Evolutionary conservation across 2,888 invertebrate genomes (phyloP), one percentile per base, ranked within the genome.

Genomic region (Drosophila vallismaia): DNA sequence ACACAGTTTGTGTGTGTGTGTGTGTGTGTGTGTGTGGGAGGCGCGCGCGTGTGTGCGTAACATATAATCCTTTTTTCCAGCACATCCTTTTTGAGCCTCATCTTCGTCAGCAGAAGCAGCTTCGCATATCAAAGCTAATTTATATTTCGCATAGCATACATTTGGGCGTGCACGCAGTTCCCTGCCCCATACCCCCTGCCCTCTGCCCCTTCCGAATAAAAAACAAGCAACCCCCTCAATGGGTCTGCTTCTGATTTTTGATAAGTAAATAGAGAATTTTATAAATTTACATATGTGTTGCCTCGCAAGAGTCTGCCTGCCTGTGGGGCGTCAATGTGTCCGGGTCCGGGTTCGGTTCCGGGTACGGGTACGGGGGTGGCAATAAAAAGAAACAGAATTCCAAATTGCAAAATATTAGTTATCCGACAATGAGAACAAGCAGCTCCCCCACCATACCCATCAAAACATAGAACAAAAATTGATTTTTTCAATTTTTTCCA

Each of bases 391-490:
- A 86, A 86, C 86, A 86, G 86, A 86, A 86, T 86, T 84, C 85
- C 82, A 86, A 86, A 84, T 86, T 84, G 82, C 87, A 86, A 86
- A 86, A 86, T 84, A 86, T 84, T 86, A 84, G 84, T 86, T 84
- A 10, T 19, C 19, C 19, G 19, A 19, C 1, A 19, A 19, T 19
- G 19, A 19, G 19, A 19, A 19, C 19, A 19, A 19, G 19, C 19
- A 19, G 1, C 19, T 19, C 19, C 19, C 19, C 19, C 19, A 1
- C 0, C 19, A 19, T 1, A 2, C 2, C 19, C 19, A 19, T 19
- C 19, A 19, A 19, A 19, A 19, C 19, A 19, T 19, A n/a, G n/a
- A n/a, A n/a, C n/a, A n/a, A n/a, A n/a, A n/a, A n/a, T n/a, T 2
- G 19, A 19, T 19, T 19, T 19, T 19, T 19, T 2, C 19, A 19